Percentiles rank a stretch among this genome's conserved stretches.
Conservation (phyloP, 2,113 vertebrate genomes). For the Cnemophilus loriae region DNA sequence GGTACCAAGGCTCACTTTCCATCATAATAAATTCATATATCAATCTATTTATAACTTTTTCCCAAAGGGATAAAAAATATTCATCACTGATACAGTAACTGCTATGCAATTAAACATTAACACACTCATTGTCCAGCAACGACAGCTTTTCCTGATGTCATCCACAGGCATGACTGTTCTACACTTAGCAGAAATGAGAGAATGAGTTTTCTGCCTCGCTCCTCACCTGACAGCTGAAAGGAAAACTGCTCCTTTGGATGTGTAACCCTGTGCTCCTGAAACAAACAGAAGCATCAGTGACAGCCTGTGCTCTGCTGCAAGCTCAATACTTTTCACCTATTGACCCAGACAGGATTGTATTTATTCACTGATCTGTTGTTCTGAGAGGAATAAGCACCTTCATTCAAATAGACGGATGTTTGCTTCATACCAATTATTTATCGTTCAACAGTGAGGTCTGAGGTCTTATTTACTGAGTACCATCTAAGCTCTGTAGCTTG, state of each 20-base stretch:
- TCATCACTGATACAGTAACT: not conserved
- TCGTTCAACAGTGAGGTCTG: not conserved
- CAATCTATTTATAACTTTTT: not conserved
- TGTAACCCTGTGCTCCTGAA: not conserved
- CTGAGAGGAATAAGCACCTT: not conserved
- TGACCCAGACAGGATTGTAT: not conserved
- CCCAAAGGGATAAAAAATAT: not conserved
- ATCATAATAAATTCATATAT: not conserved
- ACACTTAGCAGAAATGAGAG: not conserved
- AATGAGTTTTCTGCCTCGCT: not conserved
- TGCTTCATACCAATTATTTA: not conserved
- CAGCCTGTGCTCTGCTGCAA: not conserved
- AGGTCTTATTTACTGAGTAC: not conserved
- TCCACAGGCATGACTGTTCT: not conserved
- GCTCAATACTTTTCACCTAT: not conserved
- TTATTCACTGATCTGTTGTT: not conserved
- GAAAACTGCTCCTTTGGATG: not conserved
- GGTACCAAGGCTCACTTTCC: not conserved
- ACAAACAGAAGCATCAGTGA: not conserved
- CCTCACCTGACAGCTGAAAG: not conserved
- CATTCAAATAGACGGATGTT: not conserved
- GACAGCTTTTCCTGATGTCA: not conserved
- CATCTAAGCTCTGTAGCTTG: not conserved
- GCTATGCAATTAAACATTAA: not conserved
- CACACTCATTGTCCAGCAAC: not conserved